Percentiles rank a stretch among this genome's conserved stretches.
Evolutionary conservation across 2,888 invertebrate genomes (phyloP).

Genomic region (Aethes cnicana): DNA sequence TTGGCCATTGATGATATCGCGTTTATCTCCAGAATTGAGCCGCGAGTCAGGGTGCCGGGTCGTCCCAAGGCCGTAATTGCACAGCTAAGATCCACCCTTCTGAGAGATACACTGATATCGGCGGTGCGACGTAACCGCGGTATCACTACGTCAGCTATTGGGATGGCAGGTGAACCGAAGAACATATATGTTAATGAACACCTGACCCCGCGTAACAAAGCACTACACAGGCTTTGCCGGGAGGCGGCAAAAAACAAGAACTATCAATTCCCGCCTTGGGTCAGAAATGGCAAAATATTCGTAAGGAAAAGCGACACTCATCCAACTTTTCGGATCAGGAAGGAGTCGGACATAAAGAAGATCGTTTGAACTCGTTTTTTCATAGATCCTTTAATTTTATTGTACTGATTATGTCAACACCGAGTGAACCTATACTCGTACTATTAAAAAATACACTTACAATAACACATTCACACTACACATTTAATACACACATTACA

Average conservation of each 20-base stretch:
- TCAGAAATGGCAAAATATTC: neutral
- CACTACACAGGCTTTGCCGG: neutral
- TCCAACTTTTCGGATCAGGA: neutral
- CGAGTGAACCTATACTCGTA: too few relatives aligned
- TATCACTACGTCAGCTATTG: neutral
- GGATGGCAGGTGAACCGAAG: neutral
- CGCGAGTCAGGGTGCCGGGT: too few relatives aligned
- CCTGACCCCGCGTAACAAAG: neutral
- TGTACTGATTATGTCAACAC: too few relatives aligned
- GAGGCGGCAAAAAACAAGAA: neutral
- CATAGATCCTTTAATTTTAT: neutral
- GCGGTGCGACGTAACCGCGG: neutral
- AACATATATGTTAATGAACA: constrained; percentile 1
- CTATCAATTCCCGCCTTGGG: constrained; percentile 5
- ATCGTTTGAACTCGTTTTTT: neutral
- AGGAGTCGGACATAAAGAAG: neutral
- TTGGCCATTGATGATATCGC: too few relatives aligned
- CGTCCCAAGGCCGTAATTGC: too few relatives aligned
- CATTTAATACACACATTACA: too few relatives aligned
- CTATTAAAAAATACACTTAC: too few relatives aligned
- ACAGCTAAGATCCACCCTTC: too few relatives aligned
- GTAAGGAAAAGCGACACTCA: neutral
- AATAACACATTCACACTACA: too few relatives aligned
- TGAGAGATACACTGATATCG: too few relatives aligned
- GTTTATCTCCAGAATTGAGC: too few relatives aligned